A percentile compares a stretch with the other conserved stretches of the same genome.
Evolutionary conservation across 2,888 invertebrate species (phyloP).

Genomic region (Orchestes rusci): DNA sequence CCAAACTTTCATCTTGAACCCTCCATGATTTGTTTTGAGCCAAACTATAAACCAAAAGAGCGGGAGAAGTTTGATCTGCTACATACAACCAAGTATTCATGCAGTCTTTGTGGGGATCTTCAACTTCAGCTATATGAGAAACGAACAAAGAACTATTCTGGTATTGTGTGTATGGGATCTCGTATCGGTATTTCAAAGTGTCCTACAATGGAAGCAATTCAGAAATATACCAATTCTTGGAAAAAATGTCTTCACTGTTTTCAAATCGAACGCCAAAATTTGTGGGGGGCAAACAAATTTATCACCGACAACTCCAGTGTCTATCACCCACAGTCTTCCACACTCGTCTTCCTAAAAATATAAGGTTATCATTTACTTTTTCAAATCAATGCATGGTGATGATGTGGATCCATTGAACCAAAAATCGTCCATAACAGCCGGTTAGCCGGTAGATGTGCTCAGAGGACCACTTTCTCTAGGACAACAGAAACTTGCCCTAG

Average conservation of each 20-base stretch:
- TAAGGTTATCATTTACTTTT: slow-evolving; percentile 1
- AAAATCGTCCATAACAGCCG: too few relatives aligned
- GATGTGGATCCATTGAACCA: too few relatives aligned
- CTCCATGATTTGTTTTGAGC: slow-evolving; percentile 52
- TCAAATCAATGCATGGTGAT: too few relatives aligned
- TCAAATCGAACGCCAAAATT: slow-evolving; percentile 63
- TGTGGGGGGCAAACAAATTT: slow-evolving; percentile 62
- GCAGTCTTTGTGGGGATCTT: slow-evolving; percentile 51
- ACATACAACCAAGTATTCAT: slow-evolving; percentile 58
- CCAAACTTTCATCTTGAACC: slow-evolving; percentile 55
- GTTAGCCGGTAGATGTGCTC: too few relatives aligned
- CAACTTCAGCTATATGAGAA: slow-evolving; percentile 50
- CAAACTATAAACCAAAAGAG: slow-evolving; percentile 58
- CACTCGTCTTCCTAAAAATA: slow-evolving; percentile 63
- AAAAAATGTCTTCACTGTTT: slow-evolving; percentile 37
- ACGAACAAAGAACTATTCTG: slow-evolving; percentile 39
- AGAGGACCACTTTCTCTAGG: too few relatives aligned
- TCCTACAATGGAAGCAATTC: too few relatives aligned
- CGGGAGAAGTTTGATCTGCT: slow-evolving; percentile 58
- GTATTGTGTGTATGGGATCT: slow-evolving; percentile 47
- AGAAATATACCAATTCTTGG: too few relatives aligned
- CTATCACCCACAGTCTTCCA: slow-evolving; percentile 64
- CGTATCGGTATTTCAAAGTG: slow-evolving; percentile 39
- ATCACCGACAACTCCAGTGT: slow-evolving; percentile 56
- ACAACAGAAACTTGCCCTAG: too few relatives aligned